Base-by-base conservation (phyloP, 1,140 invertebrate species). In the Drosophila ercepeae region DNA sequence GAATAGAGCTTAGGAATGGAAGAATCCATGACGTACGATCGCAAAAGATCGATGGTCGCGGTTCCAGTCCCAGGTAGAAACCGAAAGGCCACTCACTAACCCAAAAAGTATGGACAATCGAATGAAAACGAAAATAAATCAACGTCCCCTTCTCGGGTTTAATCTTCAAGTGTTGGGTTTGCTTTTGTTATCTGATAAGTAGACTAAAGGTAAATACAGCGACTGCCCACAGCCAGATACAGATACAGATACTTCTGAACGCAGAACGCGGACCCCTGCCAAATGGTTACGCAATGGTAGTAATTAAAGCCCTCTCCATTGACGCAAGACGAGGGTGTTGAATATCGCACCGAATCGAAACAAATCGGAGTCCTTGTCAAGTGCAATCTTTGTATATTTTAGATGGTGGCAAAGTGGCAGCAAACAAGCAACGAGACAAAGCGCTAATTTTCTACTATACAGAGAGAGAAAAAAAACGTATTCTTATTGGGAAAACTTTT, bases 111-210 rank as follows among this genome's bases (percentile, higher is more conserved):
- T 16, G 1, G 13, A 41, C 36, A 6, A 41, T 14, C 55, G 21
- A 64, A 64, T 19, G 60, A 73, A 73, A 73, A 48, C 19, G 59
- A 69, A 69, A 59, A 65, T 51, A 74, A 73, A 74, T 61, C 55
- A 46, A 39, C 41, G 53, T 25, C 36, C 42, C 57, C 16, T 11
- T 34, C 42, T 32, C 50, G 4, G 27, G 29, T 14, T 45, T 82
- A 78, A 82, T 82, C 78, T 64, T 55, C 69, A 78, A 69, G 69
- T 74, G 69, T 77, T 57, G 55, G 58, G 46, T 34, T 25, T 25
- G 25, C 41, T 25, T 27, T 63, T 45, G 60, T 73, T 74, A 74
- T 74, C 58, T 64, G 79, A 84, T 84, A 86, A 86, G 60, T 59
- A 74, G 51, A 55, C 58, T 19, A 48, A 54, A 64, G 34, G 69